Evolutionary conservation across 2,888 invertebrate genomes (phyloP), one percentile per base, ranked within the genome.

Genomic region (Nemotelus nigrinus): DNA sequence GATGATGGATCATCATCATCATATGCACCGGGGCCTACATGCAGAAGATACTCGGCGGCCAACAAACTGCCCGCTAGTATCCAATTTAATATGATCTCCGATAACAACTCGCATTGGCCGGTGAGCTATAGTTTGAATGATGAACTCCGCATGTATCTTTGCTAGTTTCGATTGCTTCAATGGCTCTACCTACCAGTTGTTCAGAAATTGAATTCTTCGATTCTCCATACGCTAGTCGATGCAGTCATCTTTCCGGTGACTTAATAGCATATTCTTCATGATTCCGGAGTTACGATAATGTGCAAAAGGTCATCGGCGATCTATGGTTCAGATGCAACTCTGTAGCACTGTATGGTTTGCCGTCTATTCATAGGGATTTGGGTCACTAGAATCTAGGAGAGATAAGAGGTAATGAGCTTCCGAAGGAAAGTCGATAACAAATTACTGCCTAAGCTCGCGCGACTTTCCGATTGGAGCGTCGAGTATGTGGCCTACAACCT

Each of bases 321-420:
- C 25, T 60, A 3, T 60, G 39, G 25, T 60, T 25, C 60, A 41
- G 25, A 4, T 60, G 60, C 60, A 60, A 5, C 25, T 60, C 60
- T 60, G 25, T 7, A 3, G 60, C 7, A 60, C 43, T 60, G 43
- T 60, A 44, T 50, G 10, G 58, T 48, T 39, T 67, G 25, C 48
- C 47, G 8, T 67, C 47, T 67, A 5, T 47, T 67, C n/a, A n/a
- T 7, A 43, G 44, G 70, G 8, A 55, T 53, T 55, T 70, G 70
- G 70, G 70, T 70, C 70, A 70, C 55, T 70, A 53, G 70, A 70
- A 70, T 70, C 53, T 67, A 6, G 67, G 53, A 45, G 53, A 63
- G 63, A 63, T 63, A 63, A 39, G 6, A 39, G 63, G 5, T 68
- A 70, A 70, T 67, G 41, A 55, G 47, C 55, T 70, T 53, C 55